Evolutionary conservation across 2,113 vertebrate species (phyloP), one percentile per base, ranked within the genome.

Genomic region (Microtus oregoni): DNA sequence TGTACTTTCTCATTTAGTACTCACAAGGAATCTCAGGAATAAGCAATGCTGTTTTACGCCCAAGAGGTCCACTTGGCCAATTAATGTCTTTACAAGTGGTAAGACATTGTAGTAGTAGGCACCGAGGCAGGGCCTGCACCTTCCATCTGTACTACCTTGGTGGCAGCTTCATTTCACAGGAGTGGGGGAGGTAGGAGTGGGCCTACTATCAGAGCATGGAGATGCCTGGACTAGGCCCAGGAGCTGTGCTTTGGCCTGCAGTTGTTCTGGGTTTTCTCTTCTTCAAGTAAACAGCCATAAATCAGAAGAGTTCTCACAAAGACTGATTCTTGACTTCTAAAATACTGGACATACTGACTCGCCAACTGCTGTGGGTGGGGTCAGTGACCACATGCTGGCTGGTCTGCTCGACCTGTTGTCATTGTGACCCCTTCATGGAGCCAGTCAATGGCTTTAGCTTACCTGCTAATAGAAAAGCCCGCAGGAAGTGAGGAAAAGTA

Each of bases 221-320:
- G 73, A 44, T 5, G 68, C 65, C 41, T 72, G 76, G 73, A 52
- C 8, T 5, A 28, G 68, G 68, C 92, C 55, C 63, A 86, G 55
- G 47, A 91, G 44, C 63, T 70, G n/a, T 47, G 35, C 91, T 96
- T 91, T 93, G 67, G 87, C 19, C 12, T 32, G 4, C 7, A 61
- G 58, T 22, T 14, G 55, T 86, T 88, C 90, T n/a, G n/a, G 26
- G 20, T 91, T 91, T 65, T 61, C 67, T 86, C 32, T 79, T 89
- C 83, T 83, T 87, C 52, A 50, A 85, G 75, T 5, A 81, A 96
- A 88, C 15, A 58, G 89, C 85, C 72, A 82, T 75, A 92, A 81
- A 90, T 88, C 72, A 92, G 70, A 72, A 94, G 73, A 82, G 65
- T 85, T 91, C 58, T 95, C 91, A 94, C 32, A 78, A 72, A 76